Conservation (phyloP, 2,888 invertebrate species). For the Caenorhabditis japonica region DNA sequence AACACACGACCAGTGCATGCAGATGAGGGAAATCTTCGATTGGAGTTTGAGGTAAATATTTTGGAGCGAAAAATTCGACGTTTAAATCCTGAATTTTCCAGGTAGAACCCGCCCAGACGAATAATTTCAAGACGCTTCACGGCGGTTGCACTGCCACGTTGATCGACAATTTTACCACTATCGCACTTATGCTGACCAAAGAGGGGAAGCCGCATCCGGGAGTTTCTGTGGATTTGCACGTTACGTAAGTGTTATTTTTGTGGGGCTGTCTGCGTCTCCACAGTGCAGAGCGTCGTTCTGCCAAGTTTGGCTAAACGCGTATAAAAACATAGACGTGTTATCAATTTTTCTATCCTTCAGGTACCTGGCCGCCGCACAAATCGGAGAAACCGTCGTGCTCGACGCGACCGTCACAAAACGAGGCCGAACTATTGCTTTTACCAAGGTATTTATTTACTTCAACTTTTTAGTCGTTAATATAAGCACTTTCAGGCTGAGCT, state of each 20-base stretch:
- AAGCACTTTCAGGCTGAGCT: constrained; percentile 83
- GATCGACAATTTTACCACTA: constrained; percentile 73
- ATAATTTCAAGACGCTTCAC: constrained; percentile 67
- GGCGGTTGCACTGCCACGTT: constrained; percentile 73
- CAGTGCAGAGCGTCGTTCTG: too few species aligned
- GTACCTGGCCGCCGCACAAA: constrained; percentile 85
- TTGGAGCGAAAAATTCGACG: too few species aligned
- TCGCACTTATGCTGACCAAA: constrained; percentile 72
- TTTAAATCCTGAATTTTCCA: too few species aligned
- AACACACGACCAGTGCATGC: constrained; percentile 59
- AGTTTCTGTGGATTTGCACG: constrained; percentile 87
- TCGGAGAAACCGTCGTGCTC: constrained; percentile 86
- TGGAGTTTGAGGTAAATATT: constrained; percentile 69
- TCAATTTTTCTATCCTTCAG: too few species aligned
- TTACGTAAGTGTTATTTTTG: constrained; percentile 84
- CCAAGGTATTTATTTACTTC: constrained; percentile 55
- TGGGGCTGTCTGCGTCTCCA: too few species aligned
- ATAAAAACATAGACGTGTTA: too few species aligned
- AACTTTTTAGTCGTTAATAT: too few species aligned
- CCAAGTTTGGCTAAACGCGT: too few species aligned
- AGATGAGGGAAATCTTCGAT: constrained; percentile 65
- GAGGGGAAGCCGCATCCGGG: constrained; percentile 82
- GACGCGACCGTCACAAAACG: constrained; percentile 85
- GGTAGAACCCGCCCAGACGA: constrained; percentile 67
- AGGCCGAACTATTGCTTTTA: constrained; percentile 81